These are phyloP conservation scores for Hormaphis cornu DNA, from an alignment of 1,140 invertebrate genomes.

Conservation along the genomic window DNA sequence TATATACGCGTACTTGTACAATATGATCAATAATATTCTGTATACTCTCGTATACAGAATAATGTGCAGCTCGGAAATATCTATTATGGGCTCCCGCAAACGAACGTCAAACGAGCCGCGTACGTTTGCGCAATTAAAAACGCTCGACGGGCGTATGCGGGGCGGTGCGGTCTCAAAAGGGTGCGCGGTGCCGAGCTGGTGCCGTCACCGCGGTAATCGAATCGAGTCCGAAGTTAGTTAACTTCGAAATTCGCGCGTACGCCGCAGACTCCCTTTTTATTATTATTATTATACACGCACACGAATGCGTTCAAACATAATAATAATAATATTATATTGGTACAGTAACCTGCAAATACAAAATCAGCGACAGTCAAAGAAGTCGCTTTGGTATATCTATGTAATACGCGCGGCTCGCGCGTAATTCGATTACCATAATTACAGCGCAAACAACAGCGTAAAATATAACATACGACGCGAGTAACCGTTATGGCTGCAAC, in stretches of 20 bases:
- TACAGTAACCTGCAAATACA: conserved; percentile 18
- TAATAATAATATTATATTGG: not conserved
- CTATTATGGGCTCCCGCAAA: not conserved
- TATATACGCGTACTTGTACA: too few relatives aligned
- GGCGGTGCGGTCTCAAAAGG: conserved; percentile 28
- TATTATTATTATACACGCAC: too few relatives aligned
- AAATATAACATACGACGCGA: conserved; percentile 10
- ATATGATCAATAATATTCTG: too few relatives aligned
- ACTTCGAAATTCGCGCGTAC: conserved; percentile 5
- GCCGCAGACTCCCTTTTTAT: not conserved
- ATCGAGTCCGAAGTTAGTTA: conserved; percentile 31
- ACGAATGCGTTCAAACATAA: too few relatives aligned
- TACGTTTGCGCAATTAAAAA: conserved; percentile 22
- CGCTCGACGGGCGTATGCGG: not conserved
- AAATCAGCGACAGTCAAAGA: conserved; percentile 29
- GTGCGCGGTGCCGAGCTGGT: too few relatives aligned
- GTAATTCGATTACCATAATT: conserved; percentile 30
- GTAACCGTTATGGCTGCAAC: too few relatives aligned
- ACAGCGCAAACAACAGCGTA: conserved; percentile 19
- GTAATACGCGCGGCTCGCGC: too few relatives aligned
- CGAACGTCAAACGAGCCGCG: conserved; percentile 19
- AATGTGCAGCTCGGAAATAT: too few relatives aligned
- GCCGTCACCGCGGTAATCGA: conserved; percentile 12
- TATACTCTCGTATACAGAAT: too few relatives aligned
- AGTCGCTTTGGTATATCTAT: too few relatives aligned